Evolutionary conservation across 2,113 vertebrate genomes (phyloP).

Genomic region (Seriola quinqueradiata): DNA sequence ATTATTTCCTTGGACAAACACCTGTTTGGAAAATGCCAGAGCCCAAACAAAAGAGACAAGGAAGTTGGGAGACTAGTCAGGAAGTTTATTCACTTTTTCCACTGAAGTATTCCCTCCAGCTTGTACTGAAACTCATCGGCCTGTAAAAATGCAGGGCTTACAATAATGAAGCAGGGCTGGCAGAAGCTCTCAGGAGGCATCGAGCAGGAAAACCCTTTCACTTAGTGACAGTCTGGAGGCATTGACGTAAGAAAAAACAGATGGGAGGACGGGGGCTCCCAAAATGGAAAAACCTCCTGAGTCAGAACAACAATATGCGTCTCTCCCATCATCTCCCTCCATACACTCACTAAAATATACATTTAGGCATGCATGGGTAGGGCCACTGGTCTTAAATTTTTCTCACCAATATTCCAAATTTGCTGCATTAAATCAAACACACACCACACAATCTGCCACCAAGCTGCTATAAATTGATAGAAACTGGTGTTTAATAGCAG

Average conservation of each 20-base stretch:
- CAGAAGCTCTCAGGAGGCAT: conserved; percentile 57
- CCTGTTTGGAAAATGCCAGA: conserved; percentile 40
- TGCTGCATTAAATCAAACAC: not conserved
- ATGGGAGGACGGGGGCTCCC: conserved; percentile 62
- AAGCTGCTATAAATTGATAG: not conserved
- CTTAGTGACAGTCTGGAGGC: conserved; percentile 53
- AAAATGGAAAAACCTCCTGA: conserved; percentile 68
- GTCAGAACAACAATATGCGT: conserved; percentile 52
- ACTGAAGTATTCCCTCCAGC: conserved; percentile 29
- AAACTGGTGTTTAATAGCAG: conserved; percentile 19
- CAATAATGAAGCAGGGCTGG: conserved; percentile 45
- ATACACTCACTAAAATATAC: not conserved
- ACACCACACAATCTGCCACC: conserved; percentile 1
- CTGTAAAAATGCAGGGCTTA: conserved; percentile 35
- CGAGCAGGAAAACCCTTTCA: conserved; percentile 77
- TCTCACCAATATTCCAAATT: not conserved
- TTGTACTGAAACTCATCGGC: not conserved
- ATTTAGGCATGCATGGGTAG: not conserved
- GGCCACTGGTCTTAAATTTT: not conserved
- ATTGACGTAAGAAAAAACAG: conserved; percentile 68
- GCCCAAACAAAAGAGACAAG: conserved; percentile 48
- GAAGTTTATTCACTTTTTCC: conserved; percentile 63
- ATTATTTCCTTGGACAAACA: conserved; percentile 39
- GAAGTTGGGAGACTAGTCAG: conserved; percentile 41
- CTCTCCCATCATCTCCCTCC: not conserved